These are phyloP conservation scores for Plemyria rubiginata DNA, from an alignment of 2,888 invertebrate species.

Conservation along the genomic window DNA sequence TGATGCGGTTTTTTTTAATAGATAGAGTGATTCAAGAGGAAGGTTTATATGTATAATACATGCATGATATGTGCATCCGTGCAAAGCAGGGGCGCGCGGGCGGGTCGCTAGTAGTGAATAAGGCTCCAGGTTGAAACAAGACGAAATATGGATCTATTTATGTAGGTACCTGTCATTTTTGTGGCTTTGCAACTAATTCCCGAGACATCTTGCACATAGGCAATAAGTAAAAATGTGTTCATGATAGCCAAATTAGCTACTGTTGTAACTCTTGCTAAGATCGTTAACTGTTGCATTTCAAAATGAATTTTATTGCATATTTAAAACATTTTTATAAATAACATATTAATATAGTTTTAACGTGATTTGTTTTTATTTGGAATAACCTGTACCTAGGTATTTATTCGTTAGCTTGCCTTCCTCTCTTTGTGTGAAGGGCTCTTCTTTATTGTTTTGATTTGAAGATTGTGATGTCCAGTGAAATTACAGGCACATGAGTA, in stretches of 20 bases:
- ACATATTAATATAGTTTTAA: conserved; percentile 7
- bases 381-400: neutral
- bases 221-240: conserved; percentile 42
- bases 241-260: conserved; percentile 39
- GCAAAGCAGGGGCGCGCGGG: too few species aligned
- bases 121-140: neutral
- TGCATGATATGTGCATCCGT: too few species aligned
- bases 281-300: conserved; percentile 29
- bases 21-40: too few species aligned
- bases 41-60: too few species aligned
- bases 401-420: too few species aligned
- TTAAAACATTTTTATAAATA: conserved; percentile 14
- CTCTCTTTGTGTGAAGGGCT: too few species aligned
- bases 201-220: conserved; percentile 1
- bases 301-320: conserved; percentile 10
- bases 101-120: too few species aligned
- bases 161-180: neutral
- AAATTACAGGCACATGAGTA: too few species aligned
- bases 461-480: too few species aligned
- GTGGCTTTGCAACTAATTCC: neutral
- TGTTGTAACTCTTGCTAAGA: conserved; percentile 10
- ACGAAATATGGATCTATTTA: neutral
- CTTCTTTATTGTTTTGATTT: too few species aligned
- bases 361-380: conserved; percentile 6
- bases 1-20: too few species aligned